phyloP scores from a whole-genome alignment of 2,113 vertebrate genomes.

The Trachemys scripta region DNA sequence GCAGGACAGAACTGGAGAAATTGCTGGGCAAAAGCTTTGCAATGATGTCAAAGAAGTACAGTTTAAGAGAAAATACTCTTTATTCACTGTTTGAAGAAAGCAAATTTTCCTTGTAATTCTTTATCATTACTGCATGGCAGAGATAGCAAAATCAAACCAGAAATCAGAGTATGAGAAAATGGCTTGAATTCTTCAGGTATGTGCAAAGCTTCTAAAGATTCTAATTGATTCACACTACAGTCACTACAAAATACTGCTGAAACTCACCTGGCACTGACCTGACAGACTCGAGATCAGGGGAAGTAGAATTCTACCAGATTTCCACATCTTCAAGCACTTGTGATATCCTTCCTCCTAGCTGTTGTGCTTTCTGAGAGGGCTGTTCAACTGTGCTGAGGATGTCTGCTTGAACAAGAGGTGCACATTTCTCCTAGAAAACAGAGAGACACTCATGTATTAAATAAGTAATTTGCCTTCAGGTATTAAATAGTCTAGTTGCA shows the following conservation, averaged over 20 bases:
- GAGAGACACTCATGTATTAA: neutral
- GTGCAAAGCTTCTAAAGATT: neutral
- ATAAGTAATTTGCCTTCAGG: conserved; percentile 4
- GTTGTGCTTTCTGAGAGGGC: neutral
- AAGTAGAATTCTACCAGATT: conserved; percentile 39
- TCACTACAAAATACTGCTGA: neutral
- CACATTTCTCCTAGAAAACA: conserved; percentile 15
- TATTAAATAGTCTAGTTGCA: neutral
- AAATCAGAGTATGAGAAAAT: neutral
- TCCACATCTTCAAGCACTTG: conserved; percentile 35
- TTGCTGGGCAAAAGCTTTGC: neutral
- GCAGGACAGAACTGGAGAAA: neutral
- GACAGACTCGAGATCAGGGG: conserved; percentile 31
- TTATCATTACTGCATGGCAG: neutral
- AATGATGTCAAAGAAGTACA: neutral
- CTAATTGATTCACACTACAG: conserved; percentile 22
- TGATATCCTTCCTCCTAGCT: conserved; percentile 49
- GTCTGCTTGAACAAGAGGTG: conserved; percentile 35
- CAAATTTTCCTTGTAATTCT: neutral
- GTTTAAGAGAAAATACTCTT: neutral
- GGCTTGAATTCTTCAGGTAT: neutral
- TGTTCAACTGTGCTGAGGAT: neutral
- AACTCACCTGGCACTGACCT: neutral
- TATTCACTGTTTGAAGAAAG: neutral
- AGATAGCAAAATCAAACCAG: neutral